Conservation (phyloP, 1,140 invertebrate species). For the Cydia strobilella region DNA sequence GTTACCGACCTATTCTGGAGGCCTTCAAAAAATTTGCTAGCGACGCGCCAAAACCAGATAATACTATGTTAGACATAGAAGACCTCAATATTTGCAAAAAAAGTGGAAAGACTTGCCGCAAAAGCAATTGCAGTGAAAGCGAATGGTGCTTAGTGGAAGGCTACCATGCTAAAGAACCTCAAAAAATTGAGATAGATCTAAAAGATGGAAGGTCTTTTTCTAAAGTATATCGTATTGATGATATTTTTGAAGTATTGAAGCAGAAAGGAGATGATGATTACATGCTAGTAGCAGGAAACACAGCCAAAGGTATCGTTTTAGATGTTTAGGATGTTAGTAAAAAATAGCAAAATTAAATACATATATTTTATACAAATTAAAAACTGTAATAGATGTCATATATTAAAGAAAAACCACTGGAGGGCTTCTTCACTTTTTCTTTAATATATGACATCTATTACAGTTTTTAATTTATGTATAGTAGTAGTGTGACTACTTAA, state of each 20-base stretch:
- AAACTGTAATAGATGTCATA: too few species aligned
- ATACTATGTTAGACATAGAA: conserved; percentile 42
- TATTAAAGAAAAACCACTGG: too few species aligned
- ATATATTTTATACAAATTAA: too few species aligned
- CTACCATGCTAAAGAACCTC: conserved; percentile 34
- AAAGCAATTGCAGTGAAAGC: conserved; percentile 42
- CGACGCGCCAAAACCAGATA: conserved; percentile 66
- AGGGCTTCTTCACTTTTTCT: too few species aligned
- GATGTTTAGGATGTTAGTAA: background rate
- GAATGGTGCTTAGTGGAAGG: conserved; percentile 58
- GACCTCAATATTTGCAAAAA: conserved; percentile 54
- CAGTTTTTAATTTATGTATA: too few species aligned
- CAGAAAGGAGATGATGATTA: conserved; percentile 67
- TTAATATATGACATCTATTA: too few species aligned
- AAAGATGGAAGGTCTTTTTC: conserved; percentile 66
- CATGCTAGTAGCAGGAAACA: conserved; percentile 83
- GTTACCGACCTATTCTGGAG: conserved; percentile 89
- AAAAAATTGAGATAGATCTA: conserved; percentile 45
- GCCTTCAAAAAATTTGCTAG: conserved; percentile 85
- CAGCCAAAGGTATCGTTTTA: conserved; percentile 48
- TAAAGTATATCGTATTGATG: conserved; percentile 70
- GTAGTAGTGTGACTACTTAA: too few species aligned
- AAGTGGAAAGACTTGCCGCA: conserved; percentile 45
- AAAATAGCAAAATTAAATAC: too few species aligned
- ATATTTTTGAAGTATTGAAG: conserved; percentile 78